Conservation (phyloP, 2,113 vertebrate species). For the Andinoacara biseriatus region DNA sequence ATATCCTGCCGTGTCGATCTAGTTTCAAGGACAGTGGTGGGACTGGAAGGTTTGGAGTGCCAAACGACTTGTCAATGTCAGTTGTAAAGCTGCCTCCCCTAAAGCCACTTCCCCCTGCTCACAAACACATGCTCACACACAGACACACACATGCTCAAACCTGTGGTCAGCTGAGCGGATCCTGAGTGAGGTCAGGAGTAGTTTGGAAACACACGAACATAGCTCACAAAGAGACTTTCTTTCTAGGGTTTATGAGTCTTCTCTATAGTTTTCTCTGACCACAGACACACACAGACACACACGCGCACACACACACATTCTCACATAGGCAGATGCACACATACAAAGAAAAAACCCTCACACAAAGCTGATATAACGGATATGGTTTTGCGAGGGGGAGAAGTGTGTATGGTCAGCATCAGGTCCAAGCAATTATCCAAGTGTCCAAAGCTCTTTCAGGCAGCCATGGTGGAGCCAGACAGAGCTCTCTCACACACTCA, state of each 20-base stretch:
- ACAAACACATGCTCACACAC: not conserved
- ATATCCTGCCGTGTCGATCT: conserved; percentile 72
- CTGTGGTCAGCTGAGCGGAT: conserved; percentile 75
- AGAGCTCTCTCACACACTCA: conserved; percentile 20
- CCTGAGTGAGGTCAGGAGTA: conserved; percentile 73
- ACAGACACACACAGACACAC: conserved; percentile 50
- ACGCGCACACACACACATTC: conserved; percentile 18
- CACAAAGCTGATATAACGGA: conserved; percentile 76
- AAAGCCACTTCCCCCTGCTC: conserved; percentile 67
- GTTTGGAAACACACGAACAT: conserved; percentile 70
- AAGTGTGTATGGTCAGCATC: conserved; percentile 74
- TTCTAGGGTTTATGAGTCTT: conserved; percentile 71
- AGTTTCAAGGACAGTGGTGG: conserved; percentile 74
- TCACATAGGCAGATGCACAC: conserved; percentile 31
- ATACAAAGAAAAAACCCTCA: conserved; percentile 15
- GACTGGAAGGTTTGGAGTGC: conserved; percentile 62
- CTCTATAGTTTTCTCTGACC: conserved; percentile 70
- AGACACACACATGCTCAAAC: conserved; percentile 2
- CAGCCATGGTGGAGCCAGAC: conserved; percentile 76
- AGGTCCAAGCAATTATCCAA: conserved; percentile 80
- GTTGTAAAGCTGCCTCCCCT: conserved; percentile 73
- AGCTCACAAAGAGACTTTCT: conserved; percentile 72
- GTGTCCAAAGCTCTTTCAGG: conserved; percentile 77
- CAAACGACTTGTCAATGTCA: conserved; percentile 75
- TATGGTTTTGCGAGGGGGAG: conserved; percentile 75